phyloP scores from a whole-genome alignment of 2,113 vertebrate genomes.

The Bambusicola thoracicus region DNA sequence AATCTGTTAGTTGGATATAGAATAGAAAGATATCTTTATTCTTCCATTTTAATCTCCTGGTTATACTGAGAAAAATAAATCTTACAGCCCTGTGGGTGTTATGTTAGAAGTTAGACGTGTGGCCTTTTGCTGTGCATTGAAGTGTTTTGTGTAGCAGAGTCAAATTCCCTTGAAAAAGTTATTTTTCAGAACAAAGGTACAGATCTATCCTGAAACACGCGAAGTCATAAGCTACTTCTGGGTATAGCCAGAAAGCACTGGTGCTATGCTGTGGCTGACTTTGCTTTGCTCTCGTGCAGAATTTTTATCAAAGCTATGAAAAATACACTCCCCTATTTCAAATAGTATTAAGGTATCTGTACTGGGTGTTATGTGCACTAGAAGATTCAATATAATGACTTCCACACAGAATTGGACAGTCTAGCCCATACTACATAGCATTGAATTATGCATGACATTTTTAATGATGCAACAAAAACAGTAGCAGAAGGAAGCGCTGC shows the following conservation, averaged over 20 bases:
- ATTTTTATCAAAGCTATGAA: neutral
- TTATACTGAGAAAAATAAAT: neutral
- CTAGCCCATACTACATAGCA: neutral
- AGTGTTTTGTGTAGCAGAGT: neutral
- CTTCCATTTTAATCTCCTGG: constrained; percentile 10
- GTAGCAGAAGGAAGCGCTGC: constrained; percentile 29
- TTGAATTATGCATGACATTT: constrained; percentile 57
- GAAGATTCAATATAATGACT: constrained; percentile 11
- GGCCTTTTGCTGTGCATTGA: neutral
- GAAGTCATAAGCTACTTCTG: neutral
- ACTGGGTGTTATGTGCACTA: neutral
- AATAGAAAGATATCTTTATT: neutral
- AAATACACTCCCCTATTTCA: neutral
- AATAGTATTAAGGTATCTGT: neutral
- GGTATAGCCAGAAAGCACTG: neutral
- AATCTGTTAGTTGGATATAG: neutral
- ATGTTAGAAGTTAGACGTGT: neutral
- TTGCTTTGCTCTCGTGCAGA: neutral
- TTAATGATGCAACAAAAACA: constrained; percentile 58
- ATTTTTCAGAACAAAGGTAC: neutral
- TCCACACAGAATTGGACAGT: constrained; percentile 1
- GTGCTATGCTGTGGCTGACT: neutral
- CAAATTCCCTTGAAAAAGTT: neutral
- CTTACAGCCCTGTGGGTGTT: neutral
- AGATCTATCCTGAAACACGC: neutral